phyloP scores from a whole-genome alignment of 1,140 invertebrate species.

The Halesus radiatus region DNA sequence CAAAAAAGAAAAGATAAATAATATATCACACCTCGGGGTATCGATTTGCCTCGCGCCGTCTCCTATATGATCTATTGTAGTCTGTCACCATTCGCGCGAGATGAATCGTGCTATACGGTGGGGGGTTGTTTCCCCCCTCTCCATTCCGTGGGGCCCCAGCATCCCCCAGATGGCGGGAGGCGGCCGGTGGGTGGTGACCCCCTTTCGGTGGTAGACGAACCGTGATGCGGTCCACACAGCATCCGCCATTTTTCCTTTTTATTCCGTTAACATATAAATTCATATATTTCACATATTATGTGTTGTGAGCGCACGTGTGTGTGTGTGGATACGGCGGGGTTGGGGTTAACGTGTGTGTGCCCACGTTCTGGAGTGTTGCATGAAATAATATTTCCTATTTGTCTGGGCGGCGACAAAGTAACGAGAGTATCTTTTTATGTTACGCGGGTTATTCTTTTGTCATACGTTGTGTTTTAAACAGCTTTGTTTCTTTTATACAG shows the following conservation, averaged over 20 bases:
- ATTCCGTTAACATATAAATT: slow-evolving; percentile 8
- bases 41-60: slow-evolving; percentile 23
- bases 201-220: slow-evolving; percentile 14
- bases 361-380: slow-evolving; percentile 1
- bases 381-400: slow-evolving; percentile 23
- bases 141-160: not conserved
- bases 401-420: not conserved
- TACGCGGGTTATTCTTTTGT: not conserved
- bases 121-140: not conserved
- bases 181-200: slow-evolving; percentile 14
- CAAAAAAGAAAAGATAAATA: too few species aligned
- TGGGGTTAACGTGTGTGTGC: not conserved
- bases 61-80: slow-evolving; percentile 38
- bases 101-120: slow-evolving; percentile 19
- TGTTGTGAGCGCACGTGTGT: not conserved
- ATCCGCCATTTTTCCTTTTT: slow-evolving; percentile 35
- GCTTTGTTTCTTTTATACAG: too few species aligned
- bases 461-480: too few species aligned
- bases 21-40: slow-evolving; percentile 8
- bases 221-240: slow-evolving; percentile 35
- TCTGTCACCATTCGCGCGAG: slow-evolving; percentile 34
- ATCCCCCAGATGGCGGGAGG: not conserved
- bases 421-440: not conserved
- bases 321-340: not conserved
- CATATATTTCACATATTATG: not conserved